phyloP scores from a whole-genome alignment of 1,140 invertebrate species.

The Xylocopa sonorina region DNA sequence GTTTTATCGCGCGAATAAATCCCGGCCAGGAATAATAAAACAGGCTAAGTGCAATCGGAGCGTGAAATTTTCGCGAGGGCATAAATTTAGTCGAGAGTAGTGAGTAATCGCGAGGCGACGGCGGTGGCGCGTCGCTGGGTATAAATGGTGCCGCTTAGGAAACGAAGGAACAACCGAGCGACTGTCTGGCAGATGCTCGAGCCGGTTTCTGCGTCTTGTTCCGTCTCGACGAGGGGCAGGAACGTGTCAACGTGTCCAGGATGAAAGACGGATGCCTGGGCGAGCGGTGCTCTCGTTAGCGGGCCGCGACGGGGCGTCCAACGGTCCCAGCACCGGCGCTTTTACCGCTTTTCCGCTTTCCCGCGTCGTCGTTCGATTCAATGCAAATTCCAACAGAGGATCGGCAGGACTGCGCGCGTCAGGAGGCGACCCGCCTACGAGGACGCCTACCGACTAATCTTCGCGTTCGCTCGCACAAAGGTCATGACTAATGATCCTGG shows the following conservation, averaged over 20 bases:
- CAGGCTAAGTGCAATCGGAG: background rate
- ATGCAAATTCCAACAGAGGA: conserved; percentile 58
- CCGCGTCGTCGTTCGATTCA: conserved; percentile 29
- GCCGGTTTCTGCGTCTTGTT: conserved; percentile 53
- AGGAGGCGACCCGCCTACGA: conserved; percentile 60
- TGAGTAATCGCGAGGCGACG: background rate
- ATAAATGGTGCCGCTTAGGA: conserved; percentile 23
- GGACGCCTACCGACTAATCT: conserved; percentile 69
- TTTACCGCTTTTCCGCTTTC: conserved; percentile 51
- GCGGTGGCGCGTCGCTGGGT: too few species aligned
- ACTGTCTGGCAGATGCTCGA: conserved; percentile 56
- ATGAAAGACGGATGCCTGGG: conserved; percentile 69
- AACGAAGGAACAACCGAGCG: conserved; percentile 10
- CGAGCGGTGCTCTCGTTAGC: conserved; percentile 73
- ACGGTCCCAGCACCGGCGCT: conserved; percentile 40
- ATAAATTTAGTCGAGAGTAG: background rate
- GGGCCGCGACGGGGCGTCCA: conserved; percentile 61
- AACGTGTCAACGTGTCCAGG: conserved; percentile 64
- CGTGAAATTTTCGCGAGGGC: too few species aligned
- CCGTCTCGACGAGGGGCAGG: conserved; percentile 40
- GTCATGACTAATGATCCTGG: conserved; percentile 74
- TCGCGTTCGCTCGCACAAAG: conserved; percentile 68
- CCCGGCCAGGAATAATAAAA: background rate
- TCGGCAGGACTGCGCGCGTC: too few species aligned
- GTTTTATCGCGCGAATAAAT: background rate